Evolutionary conservation across 2,113 vertebrate species (phyloP).

Genomic region (Dermatemys mawii): DNA sequence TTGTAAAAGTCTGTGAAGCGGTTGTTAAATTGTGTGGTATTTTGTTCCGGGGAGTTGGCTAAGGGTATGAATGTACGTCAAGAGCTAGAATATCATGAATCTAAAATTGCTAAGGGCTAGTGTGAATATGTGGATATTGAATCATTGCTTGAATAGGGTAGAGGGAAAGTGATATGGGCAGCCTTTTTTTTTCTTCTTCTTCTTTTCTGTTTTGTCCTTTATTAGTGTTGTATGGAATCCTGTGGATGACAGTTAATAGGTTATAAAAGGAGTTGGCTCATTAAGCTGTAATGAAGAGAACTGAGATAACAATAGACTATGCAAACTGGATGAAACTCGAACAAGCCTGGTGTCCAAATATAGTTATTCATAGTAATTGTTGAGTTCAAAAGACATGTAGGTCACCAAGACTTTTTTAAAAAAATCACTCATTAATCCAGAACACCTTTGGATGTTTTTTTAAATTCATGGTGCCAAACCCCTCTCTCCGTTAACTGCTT

Average conservation of each 20-base stretch:
- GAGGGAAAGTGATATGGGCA: neutral
- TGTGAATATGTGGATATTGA: neutral
- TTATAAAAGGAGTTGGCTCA: neutral
- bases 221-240: neutral
- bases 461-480: neutral
- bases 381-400: neutral
- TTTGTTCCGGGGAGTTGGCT: neutral
- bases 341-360: neutral
- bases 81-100: neutral
- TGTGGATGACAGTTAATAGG: neutral
- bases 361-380: neutral
- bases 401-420: neutral
- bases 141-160: neutral
- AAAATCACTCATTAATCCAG: neutral
- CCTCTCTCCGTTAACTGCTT: too few species aligned
- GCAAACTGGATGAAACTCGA: neutral
- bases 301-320: neutral
- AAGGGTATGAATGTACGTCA: neutral
- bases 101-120: neutral
- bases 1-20: neutral
- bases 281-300: neutral
- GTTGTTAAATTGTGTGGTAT: neutral
- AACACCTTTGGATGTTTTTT: neutral
- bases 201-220: neutral
- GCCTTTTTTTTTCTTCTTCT: neutral